Conservation (phyloP, 2,888 invertebrate species). For the Charanyca ferruginea region DNA sequence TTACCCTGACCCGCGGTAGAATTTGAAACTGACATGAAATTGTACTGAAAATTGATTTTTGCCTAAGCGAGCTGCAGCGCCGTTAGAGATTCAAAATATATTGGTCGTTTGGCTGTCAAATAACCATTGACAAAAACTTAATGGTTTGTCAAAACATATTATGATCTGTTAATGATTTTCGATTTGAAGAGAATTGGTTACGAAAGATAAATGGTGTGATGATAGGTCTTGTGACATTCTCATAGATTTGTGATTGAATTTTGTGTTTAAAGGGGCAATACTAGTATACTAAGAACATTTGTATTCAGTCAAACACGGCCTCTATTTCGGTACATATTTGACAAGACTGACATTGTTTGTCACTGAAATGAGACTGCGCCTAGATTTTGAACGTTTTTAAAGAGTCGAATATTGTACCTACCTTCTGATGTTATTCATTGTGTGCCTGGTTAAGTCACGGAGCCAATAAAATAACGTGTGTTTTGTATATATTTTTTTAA, state of each 20-base stretch:
- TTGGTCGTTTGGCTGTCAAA: constrained; percentile 73
- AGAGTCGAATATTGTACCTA: too few relatives aligned
- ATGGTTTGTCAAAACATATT: constrained; percentile 89
- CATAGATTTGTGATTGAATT: constrained; percentile 61
- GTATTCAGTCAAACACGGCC: too few relatives aligned
- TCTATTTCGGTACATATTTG: too few relatives aligned
- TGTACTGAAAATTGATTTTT: background rate
- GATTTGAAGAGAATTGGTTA: constrained; percentile 72
- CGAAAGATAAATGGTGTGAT: constrained; percentile 84
- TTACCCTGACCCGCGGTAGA: background rate
- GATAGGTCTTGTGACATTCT: constrained; percentile 74
- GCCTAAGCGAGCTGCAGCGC: constrained; percentile 52
- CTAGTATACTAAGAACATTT: too few relatives aligned
- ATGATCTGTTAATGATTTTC: constrained; percentile 84
- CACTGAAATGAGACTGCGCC: too few relatives aligned
- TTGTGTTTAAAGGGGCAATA: too few relatives aligned
- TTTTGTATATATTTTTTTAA: too few relatives aligned
- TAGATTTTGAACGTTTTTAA: too few relatives aligned
- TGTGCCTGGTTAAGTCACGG: too few relatives aligned
- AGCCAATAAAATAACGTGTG: too few relatives aligned
- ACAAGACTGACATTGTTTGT: too few relatives aligned
- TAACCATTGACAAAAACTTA: constrained; percentile 72
- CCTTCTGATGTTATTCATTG: too few relatives aligned
- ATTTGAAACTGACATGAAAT: background rate
- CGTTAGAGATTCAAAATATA: constrained; percentile 9